phyloP scores from a whole-genome alignment of 2,797 vertebrate genomes.

The Cygnus olor region DNA sequence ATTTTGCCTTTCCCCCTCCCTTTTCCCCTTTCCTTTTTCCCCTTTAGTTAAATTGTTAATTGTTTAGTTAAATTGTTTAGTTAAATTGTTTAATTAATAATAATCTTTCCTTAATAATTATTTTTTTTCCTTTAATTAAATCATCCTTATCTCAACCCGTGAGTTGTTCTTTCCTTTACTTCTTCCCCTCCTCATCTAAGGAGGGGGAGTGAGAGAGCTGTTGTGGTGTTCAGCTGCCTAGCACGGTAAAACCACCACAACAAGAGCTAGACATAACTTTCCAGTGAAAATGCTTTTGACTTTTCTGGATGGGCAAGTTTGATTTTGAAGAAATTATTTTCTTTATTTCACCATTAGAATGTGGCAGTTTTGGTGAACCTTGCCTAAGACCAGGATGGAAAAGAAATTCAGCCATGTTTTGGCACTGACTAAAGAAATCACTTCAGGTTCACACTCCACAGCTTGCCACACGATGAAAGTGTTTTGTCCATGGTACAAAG shows the following conservation, averaged over 20 bases:
- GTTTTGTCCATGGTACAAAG: neutral
- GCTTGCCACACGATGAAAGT: neutral
- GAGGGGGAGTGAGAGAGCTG: too few relatives aligned
- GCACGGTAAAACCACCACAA: neutral
- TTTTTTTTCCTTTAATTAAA: too few relatives aligned
- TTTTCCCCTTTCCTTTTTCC: too few relatives aligned
- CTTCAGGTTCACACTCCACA: neutral
- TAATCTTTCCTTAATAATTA: too few relatives aligned
- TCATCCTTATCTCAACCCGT: too few relatives aligned
- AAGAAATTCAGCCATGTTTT: neutral
- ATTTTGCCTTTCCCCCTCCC: too few relatives aligned
- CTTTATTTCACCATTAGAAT: neutral
- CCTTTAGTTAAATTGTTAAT: too few relatives aligned
- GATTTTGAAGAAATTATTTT: neutral
- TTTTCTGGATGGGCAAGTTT: neutral
- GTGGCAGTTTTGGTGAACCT: neutral
- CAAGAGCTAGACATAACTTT: neutral
- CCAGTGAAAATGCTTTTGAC: neutral
- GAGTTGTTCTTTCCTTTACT: too few relatives aligned
- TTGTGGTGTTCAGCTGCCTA: too few relatives aligned
- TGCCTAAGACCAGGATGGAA: neutral
- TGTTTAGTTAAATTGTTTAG: too few relatives aligned
- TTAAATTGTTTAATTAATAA: too few relatives aligned
- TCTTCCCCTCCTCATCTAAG: too few relatives aligned
- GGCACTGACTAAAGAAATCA: neutral